Evolutionary conservation across 1,140 invertebrate species (phyloP).

Genomic region (Orchesella cincta): DNA sequence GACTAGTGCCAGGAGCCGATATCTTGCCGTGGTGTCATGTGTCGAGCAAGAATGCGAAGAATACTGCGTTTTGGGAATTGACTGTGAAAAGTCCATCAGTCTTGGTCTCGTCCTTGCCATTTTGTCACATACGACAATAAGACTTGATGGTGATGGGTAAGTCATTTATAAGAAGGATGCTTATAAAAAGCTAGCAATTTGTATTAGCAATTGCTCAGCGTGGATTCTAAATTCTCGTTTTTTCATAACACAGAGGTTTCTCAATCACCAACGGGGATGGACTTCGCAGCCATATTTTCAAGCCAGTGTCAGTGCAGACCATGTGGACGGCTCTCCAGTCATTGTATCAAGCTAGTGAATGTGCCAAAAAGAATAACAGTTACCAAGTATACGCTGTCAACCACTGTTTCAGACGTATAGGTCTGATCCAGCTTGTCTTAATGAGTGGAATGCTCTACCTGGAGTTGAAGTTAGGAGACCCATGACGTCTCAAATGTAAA

Average conservation of each 20-base stretch:
- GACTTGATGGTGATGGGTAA: slow-evolving; percentile 95
- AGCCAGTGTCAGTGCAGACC: slow-evolving; percentile 96
- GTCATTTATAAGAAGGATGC: too few species aligned
- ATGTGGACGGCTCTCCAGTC: slow-evolving; percentile 98
- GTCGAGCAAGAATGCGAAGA: slow-evolving; percentile 74
- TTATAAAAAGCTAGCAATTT: too few species aligned
- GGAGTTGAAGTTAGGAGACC: slow-evolving; percentile 83
- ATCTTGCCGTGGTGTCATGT: slow-evolving; percentile 89
- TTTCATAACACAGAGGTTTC: too few species aligned
- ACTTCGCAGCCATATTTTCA: slow-evolving; percentile 84
- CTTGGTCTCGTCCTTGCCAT: slow-evolving; percentile 91
- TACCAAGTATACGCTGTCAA: slow-evolving; percentile 62
- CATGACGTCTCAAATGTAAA: slow-evolving; percentile 41
- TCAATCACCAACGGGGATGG: slow-evolving; percentile 84
- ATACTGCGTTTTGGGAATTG: slow-evolving; percentile 87
- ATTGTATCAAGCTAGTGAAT: slow-evolving; percentile 72
- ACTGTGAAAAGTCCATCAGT: slow-evolving; percentile 84
- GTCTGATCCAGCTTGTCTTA: slow-evolving; percentile 86
- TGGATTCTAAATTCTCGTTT: too few species aligned
- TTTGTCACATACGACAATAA: slow-evolving; percentile 86
- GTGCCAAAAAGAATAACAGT: slow-evolving; percentile 50
- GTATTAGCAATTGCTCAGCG: too few species aligned
- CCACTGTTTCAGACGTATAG: slow-evolving; percentile 71
- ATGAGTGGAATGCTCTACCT: slow-evolving; percentile 96
- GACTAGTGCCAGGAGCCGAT: slow-evolving; percentile 77